Conservation (phyloP, 2,113 vertebrate genomes). For the Pipa parva region DNA sequence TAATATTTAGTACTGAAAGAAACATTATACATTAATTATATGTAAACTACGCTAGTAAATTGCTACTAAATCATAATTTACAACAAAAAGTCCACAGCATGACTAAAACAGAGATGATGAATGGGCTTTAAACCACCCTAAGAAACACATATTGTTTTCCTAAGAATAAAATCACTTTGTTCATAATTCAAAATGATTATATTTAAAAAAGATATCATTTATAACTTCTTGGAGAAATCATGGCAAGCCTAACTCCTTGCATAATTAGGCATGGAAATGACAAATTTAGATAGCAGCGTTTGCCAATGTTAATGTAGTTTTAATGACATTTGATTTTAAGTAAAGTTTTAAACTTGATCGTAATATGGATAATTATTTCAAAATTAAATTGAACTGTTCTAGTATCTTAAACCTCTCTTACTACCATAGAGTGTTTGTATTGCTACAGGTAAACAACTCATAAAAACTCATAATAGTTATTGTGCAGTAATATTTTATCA, state of each 20-base stretch:
- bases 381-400: background rate
- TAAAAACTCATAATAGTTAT: too few species aligned
- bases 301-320: background rate
- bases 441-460: too few species aligned
- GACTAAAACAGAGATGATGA: background rate
- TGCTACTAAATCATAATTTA: too few species aligned
- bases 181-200: background rate
- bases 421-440: too few species aligned
- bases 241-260: background rate
- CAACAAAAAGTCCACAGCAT: too few species aligned
- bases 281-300: background rate
- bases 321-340: background rate
- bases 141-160: background rate
- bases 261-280: background rate
- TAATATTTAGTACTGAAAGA: too few species aligned
- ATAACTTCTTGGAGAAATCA: background rate
- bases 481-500: too few species aligned
- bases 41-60: too few species aligned
- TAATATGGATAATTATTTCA: background rate
- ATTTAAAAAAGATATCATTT: conserved; percentile 28
- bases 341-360: background rate
- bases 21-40: too few species aligned
- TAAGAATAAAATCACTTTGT: background rate
- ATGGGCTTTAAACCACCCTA: background rate
- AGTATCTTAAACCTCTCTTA: background rate